Conservation (phyloP, 2,113 vertebrate species). For the Seriola quinqueradiata region DNA sequence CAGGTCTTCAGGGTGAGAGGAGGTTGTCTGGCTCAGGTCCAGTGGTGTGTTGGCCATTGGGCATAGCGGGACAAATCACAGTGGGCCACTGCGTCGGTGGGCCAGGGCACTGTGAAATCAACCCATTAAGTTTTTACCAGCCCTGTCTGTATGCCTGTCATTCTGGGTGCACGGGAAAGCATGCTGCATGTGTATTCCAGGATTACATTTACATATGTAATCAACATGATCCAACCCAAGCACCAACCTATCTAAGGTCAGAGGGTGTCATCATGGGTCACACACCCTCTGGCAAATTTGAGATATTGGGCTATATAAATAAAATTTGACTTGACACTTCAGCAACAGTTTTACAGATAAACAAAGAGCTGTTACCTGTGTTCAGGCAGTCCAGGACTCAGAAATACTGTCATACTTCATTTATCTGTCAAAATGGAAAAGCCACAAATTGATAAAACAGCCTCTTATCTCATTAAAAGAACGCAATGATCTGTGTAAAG, state of each 20-base stretch:
- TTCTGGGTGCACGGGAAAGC: too few relatives aligned
- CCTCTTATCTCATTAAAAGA: slow-evolving; percentile 25
- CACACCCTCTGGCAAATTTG: background rate
- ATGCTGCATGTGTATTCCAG: background rate
- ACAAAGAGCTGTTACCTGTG: background rate
- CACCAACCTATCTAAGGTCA: background rate
- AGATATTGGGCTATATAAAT: background rate
- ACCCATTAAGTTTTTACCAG: too few relatives aligned
- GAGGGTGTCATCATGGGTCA: too few relatives aligned
- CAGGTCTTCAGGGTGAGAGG: too few relatives aligned
- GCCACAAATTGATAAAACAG: slow-evolving; percentile 18
- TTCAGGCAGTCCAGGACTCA: background rate
- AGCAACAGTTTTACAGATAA: background rate
- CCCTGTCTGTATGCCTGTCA: too few relatives aligned
- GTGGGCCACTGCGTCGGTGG: too few relatives aligned
- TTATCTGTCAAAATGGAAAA: slow-evolving; percentile 20
- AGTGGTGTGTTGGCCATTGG: too few relatives aligned
- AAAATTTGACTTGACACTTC: background rate
- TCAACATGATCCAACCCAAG: too few relatives aligned
- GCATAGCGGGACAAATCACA: too few relatives aligned
- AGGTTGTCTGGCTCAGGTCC: too few relatives aligned
- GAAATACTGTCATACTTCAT: background rate
- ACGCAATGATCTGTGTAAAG: slow-evolving; percentile 29
- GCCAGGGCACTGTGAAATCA: too few relatives aligned
- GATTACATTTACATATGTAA: background rate